Conservation (phyloP, 2,113 vertebrate genomes). For the Eudyptes chrysolophus region DNA sequence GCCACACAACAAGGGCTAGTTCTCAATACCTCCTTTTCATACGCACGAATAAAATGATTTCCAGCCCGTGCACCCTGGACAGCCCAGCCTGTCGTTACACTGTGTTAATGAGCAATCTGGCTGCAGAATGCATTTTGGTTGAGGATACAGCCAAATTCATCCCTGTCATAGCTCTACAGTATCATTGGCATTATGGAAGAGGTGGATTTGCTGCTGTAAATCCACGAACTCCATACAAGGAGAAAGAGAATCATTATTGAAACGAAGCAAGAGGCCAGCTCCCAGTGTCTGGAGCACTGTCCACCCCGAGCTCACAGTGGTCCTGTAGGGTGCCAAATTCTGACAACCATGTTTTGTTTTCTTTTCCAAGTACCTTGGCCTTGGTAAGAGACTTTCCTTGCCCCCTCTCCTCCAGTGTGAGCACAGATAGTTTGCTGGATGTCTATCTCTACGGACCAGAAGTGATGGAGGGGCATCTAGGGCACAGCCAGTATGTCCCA, state of each 20-base stretch:
- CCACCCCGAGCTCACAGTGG: not conserved
- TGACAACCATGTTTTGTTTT: not conserved
- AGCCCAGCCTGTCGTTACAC: not conserved
- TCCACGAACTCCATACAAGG: not conserved
- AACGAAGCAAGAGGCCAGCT: not conserved
- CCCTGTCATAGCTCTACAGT: not conserved
- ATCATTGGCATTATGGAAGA: not conserved
- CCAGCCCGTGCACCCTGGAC: not conserved
- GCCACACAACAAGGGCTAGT: slow-evolving; percentile 57
- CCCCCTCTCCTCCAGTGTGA: not conserved
- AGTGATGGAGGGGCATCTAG: not conserved
- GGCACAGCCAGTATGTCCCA: accelerated
- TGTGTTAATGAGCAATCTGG: slow-evolving; percentile 26
- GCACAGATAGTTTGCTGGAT: not conserved
- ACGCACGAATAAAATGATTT: not conserved
- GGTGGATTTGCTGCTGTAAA: not conserved
- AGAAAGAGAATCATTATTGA: not conserved
- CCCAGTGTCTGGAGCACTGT: accelerated
- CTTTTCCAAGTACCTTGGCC: not conserved
- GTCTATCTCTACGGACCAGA: not conserved
- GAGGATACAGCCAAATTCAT: not conserved
- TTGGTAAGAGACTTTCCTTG: not conserved
- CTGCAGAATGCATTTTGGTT: slow-evolving; percentile 33
- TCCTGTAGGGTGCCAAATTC: slow-evolving; percentile 8
- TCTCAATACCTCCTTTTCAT: slow-evolving; percentile 45